These are phyloP conservation scores for Fratercula arctica DNA, from an alignment of 2,797 vertebrate species.

Conservation along the genomic window DNA sequence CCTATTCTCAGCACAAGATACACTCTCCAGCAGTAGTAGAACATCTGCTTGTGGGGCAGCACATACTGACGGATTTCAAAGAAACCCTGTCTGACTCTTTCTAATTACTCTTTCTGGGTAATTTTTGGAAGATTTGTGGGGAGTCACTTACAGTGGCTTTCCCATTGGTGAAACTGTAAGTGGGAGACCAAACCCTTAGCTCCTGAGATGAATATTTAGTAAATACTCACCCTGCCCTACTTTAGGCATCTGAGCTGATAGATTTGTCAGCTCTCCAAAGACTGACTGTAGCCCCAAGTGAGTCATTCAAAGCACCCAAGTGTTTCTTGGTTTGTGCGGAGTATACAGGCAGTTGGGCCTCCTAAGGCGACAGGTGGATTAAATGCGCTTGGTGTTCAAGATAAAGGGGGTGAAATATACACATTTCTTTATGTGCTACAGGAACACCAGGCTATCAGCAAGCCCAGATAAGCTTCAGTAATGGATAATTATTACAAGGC, in stretches of 20 bases:
- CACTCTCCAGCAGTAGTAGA: neutral
- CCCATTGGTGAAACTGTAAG: neutral
- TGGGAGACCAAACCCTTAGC: neutral
- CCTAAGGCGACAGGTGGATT: neutral
- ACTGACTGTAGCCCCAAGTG: neutral
- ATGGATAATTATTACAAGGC: slow-evolving; percentile 7
- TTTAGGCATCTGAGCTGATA: neutral
- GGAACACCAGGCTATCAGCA: slow-evolving; percentile 12
- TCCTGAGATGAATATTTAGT: neutral
- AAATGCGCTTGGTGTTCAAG: neutral
- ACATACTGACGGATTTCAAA: neutral
- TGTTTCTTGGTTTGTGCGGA: neutral
- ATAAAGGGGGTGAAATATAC: slow-evolving; percentile 1
- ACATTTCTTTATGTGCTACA: neutral
- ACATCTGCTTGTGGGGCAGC: neutral
- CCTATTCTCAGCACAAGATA: neutral
- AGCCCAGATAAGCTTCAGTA: slow-evolving; percentile 18
- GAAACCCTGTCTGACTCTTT: neutral
- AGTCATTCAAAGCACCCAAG: neutral
- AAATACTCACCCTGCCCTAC: neutral
- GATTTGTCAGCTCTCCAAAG: neutral
- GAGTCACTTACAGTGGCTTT: neutral
- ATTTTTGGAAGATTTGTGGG: neutral
- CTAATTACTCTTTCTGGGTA: neutral
- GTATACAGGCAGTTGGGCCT: neutral